Conservation (phyloP, 2,113 vertebrate genomes). For the Pelecanus crispus region DNA sequence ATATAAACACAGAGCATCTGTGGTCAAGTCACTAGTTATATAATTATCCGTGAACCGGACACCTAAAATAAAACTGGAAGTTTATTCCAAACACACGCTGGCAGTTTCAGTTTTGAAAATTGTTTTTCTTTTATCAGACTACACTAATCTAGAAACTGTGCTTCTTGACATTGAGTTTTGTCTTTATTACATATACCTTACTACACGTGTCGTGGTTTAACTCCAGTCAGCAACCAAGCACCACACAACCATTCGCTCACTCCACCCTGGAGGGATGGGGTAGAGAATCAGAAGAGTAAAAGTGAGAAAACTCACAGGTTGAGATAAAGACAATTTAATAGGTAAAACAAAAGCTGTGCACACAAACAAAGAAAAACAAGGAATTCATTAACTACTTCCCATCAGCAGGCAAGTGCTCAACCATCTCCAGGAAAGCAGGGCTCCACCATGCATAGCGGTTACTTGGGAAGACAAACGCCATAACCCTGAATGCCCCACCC, state of each 20-base stretch:
- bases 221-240: background rate
- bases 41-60: background rate
- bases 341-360: rapidly evolving
- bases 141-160: background rate
- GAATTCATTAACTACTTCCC: background rate
- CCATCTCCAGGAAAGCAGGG: background rate
- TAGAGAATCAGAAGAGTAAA: background rate
- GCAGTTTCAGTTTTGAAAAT: background rate
- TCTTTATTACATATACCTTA: background rate
- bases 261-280: rapidly evolving
- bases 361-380: background rate
- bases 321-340: background rate
- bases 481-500: rapidly evolving
- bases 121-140: background rate
- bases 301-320: background rate
- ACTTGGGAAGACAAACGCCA: background rate
- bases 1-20: background rate
- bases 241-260: rapidly evolving
- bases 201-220: background rate
- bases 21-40: background rate
- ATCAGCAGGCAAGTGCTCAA: background rate
- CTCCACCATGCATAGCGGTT: rapidly evolving
- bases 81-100: background rate
- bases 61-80: background rate
- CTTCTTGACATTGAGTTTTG: background rate